These are phyloP conservation scores for Chionoecetes opilio DNA, from an alignment of 1,140 invertebrate genomes.

Conservation along the genomic window DNA sequence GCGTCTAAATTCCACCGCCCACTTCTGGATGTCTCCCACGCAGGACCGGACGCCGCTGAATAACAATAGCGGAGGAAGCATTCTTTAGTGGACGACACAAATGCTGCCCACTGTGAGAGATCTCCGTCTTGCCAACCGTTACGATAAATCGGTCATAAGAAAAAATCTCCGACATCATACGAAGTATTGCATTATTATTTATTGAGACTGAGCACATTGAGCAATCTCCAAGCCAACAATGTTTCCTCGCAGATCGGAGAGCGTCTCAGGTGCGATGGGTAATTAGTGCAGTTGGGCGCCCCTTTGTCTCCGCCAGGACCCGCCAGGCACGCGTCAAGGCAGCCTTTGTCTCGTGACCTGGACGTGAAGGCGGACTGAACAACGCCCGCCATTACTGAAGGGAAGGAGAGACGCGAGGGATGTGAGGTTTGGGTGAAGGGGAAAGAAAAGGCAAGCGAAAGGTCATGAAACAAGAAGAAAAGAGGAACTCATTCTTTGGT, in stretches of 20 bases:
- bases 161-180: too few relatives aligned
- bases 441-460: not conserved
- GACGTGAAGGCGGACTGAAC: not conserved
- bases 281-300: too few relatives aligned
- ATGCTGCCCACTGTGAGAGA: not conserved
- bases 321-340: not conserved
- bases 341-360: slow-evolving; percentile 13
- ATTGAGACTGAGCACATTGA: too few relatives aligned
- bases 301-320: too few relatives aligned
- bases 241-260: too few relatives aligned
- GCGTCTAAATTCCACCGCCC: not conserved
- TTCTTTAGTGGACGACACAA: slow-evolving; percentile 15
- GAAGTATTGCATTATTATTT: too few relatives aligned
- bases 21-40: slow-evolving; percentile 7
- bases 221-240: too few relatives aligned
- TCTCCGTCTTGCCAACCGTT: too few relatives aligned
- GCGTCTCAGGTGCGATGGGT: too few relatives aligned
- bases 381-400: slow-evolving; percentile 13
- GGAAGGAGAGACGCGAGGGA: too few relatives aligned
- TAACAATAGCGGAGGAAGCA: slow-evolving; percentile 14
- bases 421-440: too few relatives aligned
- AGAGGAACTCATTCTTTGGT: not conserved
- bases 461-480: not conserved
- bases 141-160: too few relatives aligned
- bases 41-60: not conserved